A percentile compares a stretch with the other conserved stretches of the same genome.
Evolutionary conservation across 2,113 vertebrate genomes (phyloP).

Genomic region (Holacanthus passer): DNA sequence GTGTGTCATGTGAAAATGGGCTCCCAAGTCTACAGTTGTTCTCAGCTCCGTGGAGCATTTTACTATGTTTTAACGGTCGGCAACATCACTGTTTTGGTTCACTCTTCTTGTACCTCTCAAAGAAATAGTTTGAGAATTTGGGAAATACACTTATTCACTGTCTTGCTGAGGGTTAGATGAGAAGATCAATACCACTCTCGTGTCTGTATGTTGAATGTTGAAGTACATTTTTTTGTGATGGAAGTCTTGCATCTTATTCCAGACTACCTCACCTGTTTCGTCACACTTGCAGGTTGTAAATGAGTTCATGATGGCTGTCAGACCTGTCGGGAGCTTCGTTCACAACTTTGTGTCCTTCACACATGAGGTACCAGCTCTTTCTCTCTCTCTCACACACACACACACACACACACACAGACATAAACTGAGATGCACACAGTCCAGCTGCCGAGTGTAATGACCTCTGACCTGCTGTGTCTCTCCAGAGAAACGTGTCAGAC

Average conservation of each 20-base stretch:
- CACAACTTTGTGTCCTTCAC: constrained; percentile 80
- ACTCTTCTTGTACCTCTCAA: background rate
- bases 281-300: constrained; percentile 68
- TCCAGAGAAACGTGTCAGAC: constrained; percentile 73
- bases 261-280: background rate
- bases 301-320: constrained; percentile 69
- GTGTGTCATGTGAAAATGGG: no score
- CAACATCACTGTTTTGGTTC: background rate
- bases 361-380: constrained; percentile 66
- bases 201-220: background rate
- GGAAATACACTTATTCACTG: background rate
- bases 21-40: no score
- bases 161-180: no score
- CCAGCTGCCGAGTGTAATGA: background rate
- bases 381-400: background rate
- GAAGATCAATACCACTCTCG: no score
- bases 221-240: no score
- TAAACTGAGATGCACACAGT: background rate
- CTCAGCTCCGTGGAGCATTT: no score
- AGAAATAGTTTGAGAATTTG: background rate
- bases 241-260: background rate
- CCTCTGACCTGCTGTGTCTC: constrained; percentile 4
- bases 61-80: no score
- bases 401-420: background rate
- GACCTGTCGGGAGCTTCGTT: constrained; percentile 76